Conservation (phyloP, 2,113 vertebrate species). For the Carassius gibelio region DNA sequence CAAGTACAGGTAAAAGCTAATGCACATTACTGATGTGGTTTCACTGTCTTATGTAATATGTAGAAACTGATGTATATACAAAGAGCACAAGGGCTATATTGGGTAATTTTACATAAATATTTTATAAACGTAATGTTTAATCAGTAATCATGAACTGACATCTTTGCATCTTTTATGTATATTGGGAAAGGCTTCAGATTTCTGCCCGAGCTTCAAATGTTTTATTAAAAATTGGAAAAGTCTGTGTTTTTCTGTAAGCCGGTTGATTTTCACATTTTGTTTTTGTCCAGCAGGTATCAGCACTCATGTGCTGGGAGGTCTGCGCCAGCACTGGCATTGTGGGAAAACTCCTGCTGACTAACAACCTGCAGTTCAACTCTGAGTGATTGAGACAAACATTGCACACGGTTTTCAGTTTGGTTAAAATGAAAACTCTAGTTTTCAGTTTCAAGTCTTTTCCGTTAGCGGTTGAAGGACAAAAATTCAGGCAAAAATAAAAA, state of each 20-base stretch:
- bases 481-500: neutral
- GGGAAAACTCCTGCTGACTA: conserved; percentile 27
- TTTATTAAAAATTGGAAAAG: neutral
- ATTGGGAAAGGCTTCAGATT: neutral
- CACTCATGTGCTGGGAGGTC: conserved; percentile 1
- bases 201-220: neutral
- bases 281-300: conserved; percentile 15
- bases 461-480: neutral
- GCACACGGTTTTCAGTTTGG: neutral
- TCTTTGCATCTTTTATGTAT: neutral
- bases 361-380: conserved; percentile 1
- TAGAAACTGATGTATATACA: neutral
- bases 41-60: neutral
- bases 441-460: conserved; percentile 1
- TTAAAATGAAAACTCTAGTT: neutral
- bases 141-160: neutral
- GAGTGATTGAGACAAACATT: neutral
- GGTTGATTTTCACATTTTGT: conserved; percentile 20
- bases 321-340: neutral
- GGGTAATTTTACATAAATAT: neutral
- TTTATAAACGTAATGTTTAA: neutral
- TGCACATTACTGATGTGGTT: neutral
- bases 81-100: neutral
- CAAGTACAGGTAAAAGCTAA: neutral
- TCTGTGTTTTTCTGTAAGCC: neutral